Evolutionary conservation across 2,888 invertebrate species (phyloP).

Genomic region (Sarcophaga rosellei): DNA sequence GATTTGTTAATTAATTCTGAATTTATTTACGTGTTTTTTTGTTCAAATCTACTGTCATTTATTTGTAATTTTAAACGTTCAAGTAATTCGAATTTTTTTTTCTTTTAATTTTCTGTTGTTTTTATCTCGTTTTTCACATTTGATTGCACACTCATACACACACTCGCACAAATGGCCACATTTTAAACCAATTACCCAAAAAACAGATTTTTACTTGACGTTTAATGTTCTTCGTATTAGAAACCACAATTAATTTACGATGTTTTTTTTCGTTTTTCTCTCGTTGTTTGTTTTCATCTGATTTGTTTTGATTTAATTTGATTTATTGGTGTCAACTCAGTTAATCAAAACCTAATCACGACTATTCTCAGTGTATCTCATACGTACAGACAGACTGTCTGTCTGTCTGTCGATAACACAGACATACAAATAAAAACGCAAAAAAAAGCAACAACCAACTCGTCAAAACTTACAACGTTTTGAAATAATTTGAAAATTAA

Average conservation of each 20-base stretch:
- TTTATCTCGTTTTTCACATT: no score
- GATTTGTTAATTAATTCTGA: no score
- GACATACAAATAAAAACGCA: not conserved
- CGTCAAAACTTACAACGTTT: not conserved
- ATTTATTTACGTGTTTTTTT: no score
- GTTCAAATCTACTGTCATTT: no score
- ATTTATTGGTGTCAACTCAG: constrained; percentile 50
- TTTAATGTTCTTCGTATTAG: not conserved
- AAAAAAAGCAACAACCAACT: no score
- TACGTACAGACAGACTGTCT: not conserved
- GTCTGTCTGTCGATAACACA: not conserved
- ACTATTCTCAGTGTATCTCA: not conserved
- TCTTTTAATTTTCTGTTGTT: no score
- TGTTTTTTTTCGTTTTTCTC: not conserved
- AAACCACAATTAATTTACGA: constrained; percentile 31
- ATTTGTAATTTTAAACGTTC: no score
- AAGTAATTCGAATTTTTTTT: no score
- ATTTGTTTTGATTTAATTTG: constrained; percentile 8
- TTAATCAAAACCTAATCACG: constrained; percentile 38
- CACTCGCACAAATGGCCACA: no score
- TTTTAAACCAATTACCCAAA: no score
- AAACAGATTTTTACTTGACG: no score
- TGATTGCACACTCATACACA: no score
- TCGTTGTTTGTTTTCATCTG: not conserved
- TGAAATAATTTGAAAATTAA: constrained; percentile 35